Percentiles rank a stretch among this genome's conserved stretches.
phyloP scores from a whole-genome alignment of 2,888 invertebrate species.

The Diaperis boleti region DNA sequence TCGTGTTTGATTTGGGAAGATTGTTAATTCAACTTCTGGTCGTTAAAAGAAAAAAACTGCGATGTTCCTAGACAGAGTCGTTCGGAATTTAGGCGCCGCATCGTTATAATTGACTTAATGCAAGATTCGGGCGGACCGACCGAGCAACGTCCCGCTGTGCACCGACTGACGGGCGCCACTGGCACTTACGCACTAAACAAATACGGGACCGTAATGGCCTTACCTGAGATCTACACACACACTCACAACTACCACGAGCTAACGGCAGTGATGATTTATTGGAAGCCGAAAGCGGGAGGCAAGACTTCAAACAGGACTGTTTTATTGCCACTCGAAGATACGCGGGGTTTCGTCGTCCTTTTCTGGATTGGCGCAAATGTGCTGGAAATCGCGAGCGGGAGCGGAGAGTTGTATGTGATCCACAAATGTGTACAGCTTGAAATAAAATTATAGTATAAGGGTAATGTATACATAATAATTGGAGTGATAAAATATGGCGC shows the following conservation, averaged over 20 bases:
- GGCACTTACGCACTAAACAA: slow-evolving; percentile 59
- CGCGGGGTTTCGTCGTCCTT: neutral
- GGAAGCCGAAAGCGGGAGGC: slow-evolving; percentile 24
- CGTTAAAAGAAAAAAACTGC: too few species aligned
- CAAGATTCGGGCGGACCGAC: slow-evolving; percentile 41
- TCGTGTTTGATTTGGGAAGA: too few species aligned
- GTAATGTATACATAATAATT: too few species aligned
- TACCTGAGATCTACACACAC: slow-evolving; percentile 49
- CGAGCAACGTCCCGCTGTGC: slow-evolving; percentile 53
- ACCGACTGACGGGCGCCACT: slow-evolving; percentile 62
- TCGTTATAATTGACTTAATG: slow-evolving; percentile 41
- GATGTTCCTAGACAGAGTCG: too few species aligned
- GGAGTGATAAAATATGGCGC: too few species aligned
- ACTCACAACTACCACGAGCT: slow-evolving; percentile 15
- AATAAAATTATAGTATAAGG: too few species aligned
- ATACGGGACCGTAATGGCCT: slow-evolving; percentile 59
- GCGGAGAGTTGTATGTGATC: too few species aligned
- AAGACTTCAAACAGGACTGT: slow-evolving; percentile 4
- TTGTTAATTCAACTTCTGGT: too few species aligned
- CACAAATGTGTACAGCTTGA: too few species aligned
- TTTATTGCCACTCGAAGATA: slow-evolving; percentile 12
- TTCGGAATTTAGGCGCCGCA: slow-evolving; percentile 40
- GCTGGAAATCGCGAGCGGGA: too few species aligned
- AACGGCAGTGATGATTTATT: slow-evolving; percentile 34
- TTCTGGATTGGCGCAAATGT: too few species aligned